Conservation (phyloP, 2,113 vertebrate species). For the Campylomormyrus tamandua region DNA sequence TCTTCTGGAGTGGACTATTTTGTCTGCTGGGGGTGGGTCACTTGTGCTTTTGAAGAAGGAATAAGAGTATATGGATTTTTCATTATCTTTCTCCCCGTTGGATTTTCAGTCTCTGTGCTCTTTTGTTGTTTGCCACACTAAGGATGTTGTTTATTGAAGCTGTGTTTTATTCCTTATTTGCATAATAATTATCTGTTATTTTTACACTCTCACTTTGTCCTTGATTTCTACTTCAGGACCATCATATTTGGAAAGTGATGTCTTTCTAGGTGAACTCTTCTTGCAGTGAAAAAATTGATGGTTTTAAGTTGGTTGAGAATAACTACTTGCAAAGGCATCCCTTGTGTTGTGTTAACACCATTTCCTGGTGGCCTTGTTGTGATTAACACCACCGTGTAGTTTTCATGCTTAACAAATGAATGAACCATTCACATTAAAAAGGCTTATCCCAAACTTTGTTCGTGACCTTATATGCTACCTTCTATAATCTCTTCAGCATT, state of each 20-base stretch:
- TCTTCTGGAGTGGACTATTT: background rate
- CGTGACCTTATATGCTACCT: background rate
- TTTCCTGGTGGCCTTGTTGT: background rate
- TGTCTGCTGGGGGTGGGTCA: background rate
- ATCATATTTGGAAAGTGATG: background rate
- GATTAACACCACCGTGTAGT: background rate
- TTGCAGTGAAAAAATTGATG: background rate
- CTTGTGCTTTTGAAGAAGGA: background rate
- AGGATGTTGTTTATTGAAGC: background rate
- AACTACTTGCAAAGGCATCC: background rate
- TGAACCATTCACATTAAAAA: background rate
- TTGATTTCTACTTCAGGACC: background rate
- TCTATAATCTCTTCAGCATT: background rate
- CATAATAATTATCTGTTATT: background rate
- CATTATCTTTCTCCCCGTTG: background rate
- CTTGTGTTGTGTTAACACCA: background rate
- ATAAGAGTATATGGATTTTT: background rate
- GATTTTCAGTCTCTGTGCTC: background rate
- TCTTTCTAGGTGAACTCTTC: background rate
- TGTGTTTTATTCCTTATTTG: background rate
- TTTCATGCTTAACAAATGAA: background rate
- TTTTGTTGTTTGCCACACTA: background rate
- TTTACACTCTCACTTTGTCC: background rate
- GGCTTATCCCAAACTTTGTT: background rate
- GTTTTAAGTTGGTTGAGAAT: background rate